Conservation (phyloP, 2,797 vertebrate species). For the Lemur catta region DNA sequence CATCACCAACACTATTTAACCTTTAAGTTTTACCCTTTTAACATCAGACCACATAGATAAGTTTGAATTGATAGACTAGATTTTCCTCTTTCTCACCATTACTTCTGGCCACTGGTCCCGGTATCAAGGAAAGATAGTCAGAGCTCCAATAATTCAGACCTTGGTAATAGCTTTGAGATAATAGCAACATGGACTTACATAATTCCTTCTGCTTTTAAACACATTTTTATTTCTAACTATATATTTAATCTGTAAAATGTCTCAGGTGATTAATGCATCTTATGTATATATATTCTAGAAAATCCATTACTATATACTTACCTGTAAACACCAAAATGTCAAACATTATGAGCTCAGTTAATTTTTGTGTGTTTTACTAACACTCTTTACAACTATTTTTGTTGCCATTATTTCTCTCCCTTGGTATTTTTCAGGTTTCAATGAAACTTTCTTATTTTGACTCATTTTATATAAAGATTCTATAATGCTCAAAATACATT, state of each 20-base stretch:
- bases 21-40: neutral
- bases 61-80: neutral
- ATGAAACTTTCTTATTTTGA: neutral
- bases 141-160: neutral
- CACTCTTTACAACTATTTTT: neutral
- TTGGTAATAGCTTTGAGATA: neutral
- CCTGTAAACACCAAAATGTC: neutral
- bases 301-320: neutral
- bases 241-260: neutral
- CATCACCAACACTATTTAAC: neutral
- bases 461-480: neutral
- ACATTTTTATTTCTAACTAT: neutral
- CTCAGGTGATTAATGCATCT: neutral
- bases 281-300: neutral
- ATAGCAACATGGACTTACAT: neutral
- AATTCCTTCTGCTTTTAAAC: neutral
- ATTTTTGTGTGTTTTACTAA: neutral
- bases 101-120: neutral
- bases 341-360: neutral
- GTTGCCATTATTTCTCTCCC: neutral
- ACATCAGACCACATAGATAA: neutral
- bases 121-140: neutral
- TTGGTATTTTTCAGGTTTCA: neutral
- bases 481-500: neutral
- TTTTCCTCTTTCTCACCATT: neutral